These are phyloP conservation scores for Anseranas semipalmata DNA, from an alignment of 2,113 vertebrate genomes.

Conservation along the genomic window DNA sequence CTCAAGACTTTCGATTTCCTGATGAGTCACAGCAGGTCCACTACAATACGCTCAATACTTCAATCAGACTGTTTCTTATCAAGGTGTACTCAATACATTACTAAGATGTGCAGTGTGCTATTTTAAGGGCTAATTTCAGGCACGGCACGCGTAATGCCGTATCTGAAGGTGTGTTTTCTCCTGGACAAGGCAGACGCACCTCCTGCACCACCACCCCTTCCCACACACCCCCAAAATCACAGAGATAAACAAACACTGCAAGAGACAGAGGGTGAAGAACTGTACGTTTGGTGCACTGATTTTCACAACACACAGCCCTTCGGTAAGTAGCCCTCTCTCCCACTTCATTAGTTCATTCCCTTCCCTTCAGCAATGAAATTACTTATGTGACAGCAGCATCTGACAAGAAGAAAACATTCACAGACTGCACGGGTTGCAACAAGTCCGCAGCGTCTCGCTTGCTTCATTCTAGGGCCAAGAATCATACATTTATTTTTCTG, in stretches of 20 bases:
- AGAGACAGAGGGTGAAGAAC: not conserved
- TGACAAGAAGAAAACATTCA: constrained; percentile 51
- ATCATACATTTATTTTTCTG: constrained; percentile 28
- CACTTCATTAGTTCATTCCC: constrained; percentile 2
- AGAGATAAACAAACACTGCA: not conserved
- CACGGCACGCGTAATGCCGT: constrained; percentile 2
- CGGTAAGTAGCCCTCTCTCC: not conserved
- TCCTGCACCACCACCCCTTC: not conserved
- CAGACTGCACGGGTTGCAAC: constrained; percentile 54
- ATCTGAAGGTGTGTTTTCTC: not conserved
- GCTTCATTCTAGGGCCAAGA: constrained; percentile 52
- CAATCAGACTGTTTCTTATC: constrained; percentile 51
- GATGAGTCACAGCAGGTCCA: constrained; percentile 64
- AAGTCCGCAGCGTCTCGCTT: constrained; percentile 4
- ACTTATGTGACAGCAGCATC: constrained; percentile 45
- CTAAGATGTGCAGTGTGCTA: constrained; percentile 3
- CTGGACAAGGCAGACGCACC: not conserved
- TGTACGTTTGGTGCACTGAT: not conserved
- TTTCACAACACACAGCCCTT: not conserved
- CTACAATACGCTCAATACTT: constrained; percentile 44
- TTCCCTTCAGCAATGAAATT: constrained; percentile 46
- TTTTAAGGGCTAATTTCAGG: constrained; percentile 52
- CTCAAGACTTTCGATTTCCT: constrained; percentile 57
- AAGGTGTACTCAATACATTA: constrained; percentile 50
- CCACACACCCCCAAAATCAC: not conserved